A percentile compares a stretch with the other conserved stretches of the same genome.
phyloP scores from a whole-genome alignment of 2,888 invertebrate genomes.

The Tigriopus californicus region DNA sequence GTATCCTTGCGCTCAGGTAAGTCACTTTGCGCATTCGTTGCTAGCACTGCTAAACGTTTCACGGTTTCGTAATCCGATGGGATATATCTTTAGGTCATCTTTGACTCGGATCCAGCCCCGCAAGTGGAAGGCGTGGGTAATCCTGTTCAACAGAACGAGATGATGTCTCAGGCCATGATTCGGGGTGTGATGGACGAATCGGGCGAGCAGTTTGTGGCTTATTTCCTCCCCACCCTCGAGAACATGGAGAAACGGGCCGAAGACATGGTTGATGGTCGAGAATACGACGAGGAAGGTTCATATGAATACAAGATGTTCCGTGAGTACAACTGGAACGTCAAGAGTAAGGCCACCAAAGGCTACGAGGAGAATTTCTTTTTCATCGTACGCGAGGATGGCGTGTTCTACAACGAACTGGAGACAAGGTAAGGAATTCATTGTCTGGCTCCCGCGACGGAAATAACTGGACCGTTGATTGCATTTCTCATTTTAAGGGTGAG shows the following conservation, averaged over 20 bases:
- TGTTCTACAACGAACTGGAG: conserved; percentile 86
- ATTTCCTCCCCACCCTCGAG: conserved; percentile 85
- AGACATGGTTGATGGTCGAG: conserved; percentile 51
- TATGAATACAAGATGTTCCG: conserved; percentile 95
- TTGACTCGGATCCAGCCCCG: conserved; percentile 94
- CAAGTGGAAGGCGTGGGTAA: conserved; percentile 48
- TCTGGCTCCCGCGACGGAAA: too few relatives aligned
- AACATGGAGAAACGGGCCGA: conserved; percentile 71
- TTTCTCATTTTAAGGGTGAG: conserved; percentile 44
- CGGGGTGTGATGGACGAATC: conserved; percentile 98
- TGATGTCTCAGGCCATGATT: conserved; percentile 99
- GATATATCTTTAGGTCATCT: conserved; percentile 45
- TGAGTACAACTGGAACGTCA: conserved; percentile 98
- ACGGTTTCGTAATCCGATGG: neutral
- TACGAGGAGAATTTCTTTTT: conserved; percentile 96
- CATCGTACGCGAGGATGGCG: conserved; percentile 69
- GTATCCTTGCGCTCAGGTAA: conserved; percentile 65
- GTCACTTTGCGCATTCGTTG: too few relatives aligned
- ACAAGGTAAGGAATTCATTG: conserved; percentile 32
- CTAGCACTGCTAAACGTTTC: neutral
- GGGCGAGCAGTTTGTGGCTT: conserved; percentile 96
- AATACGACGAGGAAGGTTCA: conserved; percentile 71
- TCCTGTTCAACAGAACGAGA: conserved; percentile 64
- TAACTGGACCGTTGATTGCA: too few relatives aligned
- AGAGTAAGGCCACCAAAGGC: conserved; percentile 82